These are phyloP conservation scores for Agrilus mali DNA, from an alignment of 2,888 invertebrate genomes.

Conservation along the genomic window DNA sequence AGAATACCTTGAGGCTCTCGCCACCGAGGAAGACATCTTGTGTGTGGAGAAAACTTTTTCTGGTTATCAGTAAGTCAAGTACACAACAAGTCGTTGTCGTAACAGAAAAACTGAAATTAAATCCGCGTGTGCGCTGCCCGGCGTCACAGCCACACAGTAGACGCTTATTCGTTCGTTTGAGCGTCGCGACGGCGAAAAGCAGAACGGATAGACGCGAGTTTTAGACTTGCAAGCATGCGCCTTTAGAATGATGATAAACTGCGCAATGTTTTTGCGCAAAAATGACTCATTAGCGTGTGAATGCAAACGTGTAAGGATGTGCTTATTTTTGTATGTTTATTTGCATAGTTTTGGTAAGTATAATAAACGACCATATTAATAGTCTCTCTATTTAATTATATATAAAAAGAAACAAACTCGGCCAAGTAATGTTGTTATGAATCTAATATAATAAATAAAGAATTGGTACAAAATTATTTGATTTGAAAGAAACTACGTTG, in stretches of 20 bases:
- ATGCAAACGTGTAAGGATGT: conserved; percentile 23
- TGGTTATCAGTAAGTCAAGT: conserved; percentile 26
- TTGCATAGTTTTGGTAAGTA: conserved; percentile 19
- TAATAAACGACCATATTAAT: too few species aligned
- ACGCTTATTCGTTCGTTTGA: conserved; percentile 47
- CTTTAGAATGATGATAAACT: background rate
- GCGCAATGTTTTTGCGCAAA: conserved; percentile 18
- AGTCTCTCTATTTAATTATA: too few species aligned
- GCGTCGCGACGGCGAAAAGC: conserved; percentile 34
- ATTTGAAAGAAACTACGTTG: too few species aligned
- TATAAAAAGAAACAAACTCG: too few species aligned
- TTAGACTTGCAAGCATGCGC: conserved; percentile 21
- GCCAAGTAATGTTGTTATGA: too few species aligned
- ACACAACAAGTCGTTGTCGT: conserved; percentile 21
- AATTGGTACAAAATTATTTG: too few species aligned
- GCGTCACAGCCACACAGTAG: conserved; percentile 43
- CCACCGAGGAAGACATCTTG: conserved; percentile 30
- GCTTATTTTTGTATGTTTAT: conserved; percentile 20
- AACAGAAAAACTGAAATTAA: conserved; percentile 15
- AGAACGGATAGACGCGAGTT: conserved; percentile 23
- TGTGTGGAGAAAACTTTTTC: conserved; percentile 2
- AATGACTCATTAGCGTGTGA: conserved; percentile 24
- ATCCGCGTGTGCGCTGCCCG: conserved; percentile 31
- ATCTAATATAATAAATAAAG: too few species aligned
- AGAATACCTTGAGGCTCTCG: conserved; percentile 80